These are phyloP conservation scores for Paracanthobrama guichenoti DNA, from an alignment of 2,113 vertebrate genomes.

Conservation along the genomic window DNA sequence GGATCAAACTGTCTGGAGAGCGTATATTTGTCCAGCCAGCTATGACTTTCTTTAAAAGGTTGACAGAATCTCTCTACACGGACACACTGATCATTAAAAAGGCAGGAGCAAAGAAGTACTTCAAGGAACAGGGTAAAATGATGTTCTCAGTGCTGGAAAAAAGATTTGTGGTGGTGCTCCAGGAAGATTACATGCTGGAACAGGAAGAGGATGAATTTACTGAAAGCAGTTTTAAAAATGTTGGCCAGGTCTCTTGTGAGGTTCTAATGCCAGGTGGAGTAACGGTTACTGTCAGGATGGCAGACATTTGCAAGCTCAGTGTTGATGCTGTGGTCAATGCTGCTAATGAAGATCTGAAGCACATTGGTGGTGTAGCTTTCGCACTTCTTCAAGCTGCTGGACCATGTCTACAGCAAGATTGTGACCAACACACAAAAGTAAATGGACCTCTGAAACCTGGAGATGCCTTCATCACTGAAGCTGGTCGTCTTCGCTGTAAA, in stretches of 20 bases:
- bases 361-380: conserved; percentile 72
- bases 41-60: conserved; percentile 48
- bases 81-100: conserved; percentile 72
- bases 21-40: conserved; percentile 68
- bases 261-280: conserved; percentile 67
- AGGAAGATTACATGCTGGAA: conserved; percentile 59
- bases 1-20: conserved; percentile 74
- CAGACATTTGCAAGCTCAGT: conserved; percentile 69
- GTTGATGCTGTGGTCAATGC: conserved; percentile 85
- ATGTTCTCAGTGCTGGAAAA: conserved; percentile 57
- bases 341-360: conserved; percentile 80
- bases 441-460: conserved; percentile 63
- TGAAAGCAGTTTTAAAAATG: background rate
- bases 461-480: conserved; percentile 54
- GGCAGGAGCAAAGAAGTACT: conserved; percentile 80
- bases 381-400: conserved; percentile 78
- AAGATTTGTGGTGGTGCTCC: conserved; percentile 75
- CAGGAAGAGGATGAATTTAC: conserved; percentile 42
- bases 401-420: conserved; percentile 74
- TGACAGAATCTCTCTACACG: conserved; percentile 57
- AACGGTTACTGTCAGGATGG: conserved; percentile 71
- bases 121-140: conserved; percentile 63
- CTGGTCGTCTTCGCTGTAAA: conserved; percentile 78
- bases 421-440: conserved; percentile 63
- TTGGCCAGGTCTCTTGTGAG: conserved; percentile 43